Base-by-base conservation (phyloP, 2,113 vertebrate species). In the Podilymbus podiceps region DNA sequence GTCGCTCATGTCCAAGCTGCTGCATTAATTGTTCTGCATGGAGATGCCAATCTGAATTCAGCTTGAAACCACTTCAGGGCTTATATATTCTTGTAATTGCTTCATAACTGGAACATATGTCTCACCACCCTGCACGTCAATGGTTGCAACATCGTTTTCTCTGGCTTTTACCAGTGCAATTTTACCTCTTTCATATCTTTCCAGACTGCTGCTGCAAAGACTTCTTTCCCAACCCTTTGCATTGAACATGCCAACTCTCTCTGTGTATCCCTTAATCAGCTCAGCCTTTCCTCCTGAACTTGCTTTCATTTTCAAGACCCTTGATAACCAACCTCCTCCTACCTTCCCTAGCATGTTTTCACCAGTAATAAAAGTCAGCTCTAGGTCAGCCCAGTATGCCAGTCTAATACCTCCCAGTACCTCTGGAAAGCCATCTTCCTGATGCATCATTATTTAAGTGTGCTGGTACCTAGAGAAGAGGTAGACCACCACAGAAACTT, bases 51-150 rank as follows among this genome's bases (percentile, higher is more conserved):
- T 69, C 73, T 89, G 74, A 93, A 89, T 76, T 89, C 35, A 85
- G 24, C 81, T 58, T 79, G 95, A 88, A 97, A 91, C 80, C 77
- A 95, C 90, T 95, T 89, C 89, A 44, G 93, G 90, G 95, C 77
- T 96, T 89, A 96, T 96, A 94, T 97, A 96, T 96, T 94, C 87
- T 82, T 89, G 84, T 50, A 95, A 94, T 96, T 96, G 93, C 85
- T 96, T 94, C 93, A 91, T 79, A 82, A 96, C 94, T 49, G 77
- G 93, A 97, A 97, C 85, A 68, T 96, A 93, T 95, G 95, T 82
- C 92, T 96, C 95, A 95, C 66, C 94, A 90, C 79, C 73, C 73
- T 85, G 56, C 83, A 93, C 60, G 60, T 93, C 97, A 97, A 12
- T 38, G 72, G 83, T 95, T 96, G 96, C 96, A 92, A 97, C 96